Conservation (phyloP, 1,140 invertebrate genomes). For the Eueides isabella region DNA sequence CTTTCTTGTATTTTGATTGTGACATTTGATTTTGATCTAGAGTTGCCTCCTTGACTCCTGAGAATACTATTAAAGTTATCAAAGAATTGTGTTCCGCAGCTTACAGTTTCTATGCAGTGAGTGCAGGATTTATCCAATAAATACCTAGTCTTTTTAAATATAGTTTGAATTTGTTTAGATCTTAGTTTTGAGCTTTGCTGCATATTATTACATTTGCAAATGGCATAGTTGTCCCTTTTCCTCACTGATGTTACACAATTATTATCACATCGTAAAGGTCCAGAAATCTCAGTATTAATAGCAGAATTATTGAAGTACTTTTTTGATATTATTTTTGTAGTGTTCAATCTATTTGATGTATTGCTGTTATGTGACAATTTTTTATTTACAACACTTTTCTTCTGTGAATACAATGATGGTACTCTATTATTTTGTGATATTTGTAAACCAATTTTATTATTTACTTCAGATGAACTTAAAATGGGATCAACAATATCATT, state of each 20-base stretch:
- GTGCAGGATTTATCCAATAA: slow-evolving; percentile 56
- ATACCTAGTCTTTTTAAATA: slow-evolving; percentile 36
- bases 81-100: slow-evolving; percentile 54
- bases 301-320: slow-evolving; percentile 49
- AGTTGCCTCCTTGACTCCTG: not conserved
- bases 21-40: slow-evolving; percentile 5
- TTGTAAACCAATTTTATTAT: slow-evolving; percentile 12
- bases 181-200: slow-evolving; percentile 37
- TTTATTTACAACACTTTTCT: slow-evolving; percentile 51
- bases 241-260: slow-evolving; percentile 55
- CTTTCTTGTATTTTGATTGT: slow-evolving; percentile 21
- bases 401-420: slow-evolving; percentile 35
- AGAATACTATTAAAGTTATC: slow-evolving; percentile 30
- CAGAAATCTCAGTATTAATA: slow-evolving; percentile 55
- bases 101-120: slow-evolving; percentile 50
- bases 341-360: slow-evolving; percentile 38
- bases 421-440: slow-evolving; percentile 1
- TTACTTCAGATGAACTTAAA: slow-evolving; percentile 40
- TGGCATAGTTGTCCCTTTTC: slow-evolving; percentile 44
- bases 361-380: slow-evolving; percentile 23
- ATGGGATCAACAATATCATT: slow-evolving; percentile 57
- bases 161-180: slow-evolving; percentile 55
- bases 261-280: slow-evolving; percentile 51
- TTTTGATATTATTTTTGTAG: slow-evolving; percentile 46
- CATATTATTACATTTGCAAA: slow-evolving; percentile 50